These are phyloP conservation scores for Cygnus atratus DNA, from an alignment of 2,113 vertebrate genomes.

Conservation along the genomic window DNA sequence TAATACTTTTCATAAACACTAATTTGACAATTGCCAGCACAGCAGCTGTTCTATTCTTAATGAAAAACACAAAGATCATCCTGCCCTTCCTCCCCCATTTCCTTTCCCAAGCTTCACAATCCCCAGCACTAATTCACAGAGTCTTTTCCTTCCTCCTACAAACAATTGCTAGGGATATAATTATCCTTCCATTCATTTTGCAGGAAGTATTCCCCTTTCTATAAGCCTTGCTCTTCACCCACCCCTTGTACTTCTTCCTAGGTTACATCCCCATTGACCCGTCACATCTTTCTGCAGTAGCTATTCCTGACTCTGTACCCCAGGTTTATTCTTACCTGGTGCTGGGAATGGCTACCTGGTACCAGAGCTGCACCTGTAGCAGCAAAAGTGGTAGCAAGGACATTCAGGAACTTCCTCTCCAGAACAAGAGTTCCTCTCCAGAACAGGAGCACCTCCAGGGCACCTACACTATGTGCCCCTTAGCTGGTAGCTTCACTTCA, in stretches of 20 bases:
- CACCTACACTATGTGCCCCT: background rate
- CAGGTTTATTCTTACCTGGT: background rate
- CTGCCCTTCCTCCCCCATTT: constrained; percentile 67
- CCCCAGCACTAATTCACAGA: constrained; percentile 63
- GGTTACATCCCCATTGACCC: constrained; percentile 16
- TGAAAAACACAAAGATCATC: constrained; percentile 75
- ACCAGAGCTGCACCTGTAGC: background rate
- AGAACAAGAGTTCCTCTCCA: background rate
- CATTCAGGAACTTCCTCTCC: background rate
- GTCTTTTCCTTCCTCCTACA: constrained; percentile 74
- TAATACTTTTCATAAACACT: constrained; percentile 41
- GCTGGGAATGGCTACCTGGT: background rate
- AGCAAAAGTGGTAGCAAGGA: background rate
- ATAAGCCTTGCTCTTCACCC: constrained; percentile 6
- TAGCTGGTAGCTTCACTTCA: background rate
- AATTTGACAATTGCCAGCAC: constrained; percentile 58
- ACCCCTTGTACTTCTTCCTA: constrained; percentile 42
- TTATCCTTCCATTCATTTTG: constrained; percentile 68
- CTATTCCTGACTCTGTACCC: background rate
- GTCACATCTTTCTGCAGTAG: background rate
- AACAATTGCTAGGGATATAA: constrained; percentile 75
- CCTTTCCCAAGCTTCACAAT: constrained; percentile 75
- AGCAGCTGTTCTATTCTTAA: constrained; percentile 71
- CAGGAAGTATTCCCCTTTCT: constrained; percentile 69
- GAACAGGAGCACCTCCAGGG: no score